phyloP scores from a whole-genome alignment of 1,140 invertebrate species.

The Drosophila sturtevanti region DNA sequence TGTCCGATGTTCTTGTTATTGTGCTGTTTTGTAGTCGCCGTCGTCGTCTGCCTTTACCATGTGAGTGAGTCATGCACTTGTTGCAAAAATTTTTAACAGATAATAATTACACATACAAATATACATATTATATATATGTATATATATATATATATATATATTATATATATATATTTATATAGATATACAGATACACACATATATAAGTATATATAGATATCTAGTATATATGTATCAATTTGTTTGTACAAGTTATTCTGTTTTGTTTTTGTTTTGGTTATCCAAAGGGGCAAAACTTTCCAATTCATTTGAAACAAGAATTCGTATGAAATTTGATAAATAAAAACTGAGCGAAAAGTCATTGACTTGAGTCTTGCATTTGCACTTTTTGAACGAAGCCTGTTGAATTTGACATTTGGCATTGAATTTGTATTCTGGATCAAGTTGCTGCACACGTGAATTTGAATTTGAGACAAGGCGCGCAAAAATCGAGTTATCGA shows the following conservation, averaged over 20 bases:
- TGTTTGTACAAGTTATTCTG: constrained; percentile 40
- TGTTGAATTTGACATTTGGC: constrained; percentile 29
- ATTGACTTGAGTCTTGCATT: constrained; percentile 34
- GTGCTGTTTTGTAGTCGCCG: constrained; percentile 36
- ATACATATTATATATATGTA: background rate
- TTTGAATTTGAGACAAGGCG: background rate
- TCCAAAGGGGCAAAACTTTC: constrained; percentile 37
- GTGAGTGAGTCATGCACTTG: constrained; percentile 71
- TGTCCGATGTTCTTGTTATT: constrained; percentile 52
- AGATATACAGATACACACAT: constrained; percentile 11
- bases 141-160: constrained; percentile 2
- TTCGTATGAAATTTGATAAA: constrained; percentile 52
- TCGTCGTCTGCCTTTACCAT: constrained; percentile 25
- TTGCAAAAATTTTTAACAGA: constrained; percentile 70
- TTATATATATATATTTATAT: background rate
- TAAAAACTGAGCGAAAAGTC: constrained; percentile 35
- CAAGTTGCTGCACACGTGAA: too few species aligned
- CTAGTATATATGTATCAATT: constrained; percentile 25
- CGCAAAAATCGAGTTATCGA: constrained; percentile 41
- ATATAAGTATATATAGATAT: constrained; percentile 1
- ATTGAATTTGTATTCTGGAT: background rate
- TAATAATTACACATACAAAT: constrained; percentile 49
- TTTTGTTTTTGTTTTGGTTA: constrained; percentile 42
- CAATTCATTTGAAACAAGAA: constrained; percentile 27
- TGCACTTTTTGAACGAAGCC: constrained; percentile 29